Percentiles rank a stretch among this genome's conserved stretches.
Evolutionary conservation across 2,113 vertebrate species (phyloP).

Genomic region (Etheostoma spectabile): DNA sequence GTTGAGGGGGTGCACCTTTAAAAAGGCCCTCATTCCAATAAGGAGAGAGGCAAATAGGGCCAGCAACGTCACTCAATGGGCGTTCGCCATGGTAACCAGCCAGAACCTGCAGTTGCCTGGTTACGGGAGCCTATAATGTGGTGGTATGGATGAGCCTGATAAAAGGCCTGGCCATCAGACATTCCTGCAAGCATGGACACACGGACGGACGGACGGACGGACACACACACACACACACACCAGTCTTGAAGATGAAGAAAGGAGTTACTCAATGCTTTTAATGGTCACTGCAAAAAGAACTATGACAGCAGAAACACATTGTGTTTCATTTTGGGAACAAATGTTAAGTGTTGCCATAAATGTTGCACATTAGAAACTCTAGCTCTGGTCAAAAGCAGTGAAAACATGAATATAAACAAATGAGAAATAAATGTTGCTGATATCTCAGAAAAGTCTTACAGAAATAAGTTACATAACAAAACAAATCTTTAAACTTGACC

Average conservation of each 20-base stretch:
- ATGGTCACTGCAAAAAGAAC: slow-evolving; percentile 52
- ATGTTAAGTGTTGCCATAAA: slow-evolving; percentile 7
- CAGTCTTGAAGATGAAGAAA: slow-evolving; percentile 50
- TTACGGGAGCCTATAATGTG: slow-evolving; percentile 83
- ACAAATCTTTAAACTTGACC: slow-evolving; percentile 62
- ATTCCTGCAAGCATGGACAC: slow-evolving; percentile 71
- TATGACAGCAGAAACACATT: slow-evolving; percentile 64
- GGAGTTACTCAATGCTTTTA: slow-evolving; percentile 63
- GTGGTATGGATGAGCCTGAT: slow-evolving; percentile 85
- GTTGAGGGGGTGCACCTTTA: slow-evolving; percentile 67
- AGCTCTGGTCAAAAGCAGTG: neutral
- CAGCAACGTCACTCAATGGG: slow-evolving; percentile 81
- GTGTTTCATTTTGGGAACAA: slow-evolving; percentile 21
- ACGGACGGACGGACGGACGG: slow-evolving; percentile 19
- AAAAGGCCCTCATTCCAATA: slow-evolving; percentile 76
- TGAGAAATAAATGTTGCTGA: neutral
- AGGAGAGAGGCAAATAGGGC: slow-evolving; percentile 82
- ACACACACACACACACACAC: slow-evolving; percentile 30
- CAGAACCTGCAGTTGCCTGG: slow-evolving; percentile 86
- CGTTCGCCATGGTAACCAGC: slow-evolving; percentile 84
- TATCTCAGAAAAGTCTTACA: neutral
- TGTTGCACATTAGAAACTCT: neutral
- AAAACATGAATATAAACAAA: neutral
- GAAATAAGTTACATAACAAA: slow-evolving; percentile 12
- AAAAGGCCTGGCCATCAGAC: slow-evolving; percentile 76